Conservation (phyloP, 2,113 vertebrate species). For the Tragelaphus strepsiceros region DNA sequence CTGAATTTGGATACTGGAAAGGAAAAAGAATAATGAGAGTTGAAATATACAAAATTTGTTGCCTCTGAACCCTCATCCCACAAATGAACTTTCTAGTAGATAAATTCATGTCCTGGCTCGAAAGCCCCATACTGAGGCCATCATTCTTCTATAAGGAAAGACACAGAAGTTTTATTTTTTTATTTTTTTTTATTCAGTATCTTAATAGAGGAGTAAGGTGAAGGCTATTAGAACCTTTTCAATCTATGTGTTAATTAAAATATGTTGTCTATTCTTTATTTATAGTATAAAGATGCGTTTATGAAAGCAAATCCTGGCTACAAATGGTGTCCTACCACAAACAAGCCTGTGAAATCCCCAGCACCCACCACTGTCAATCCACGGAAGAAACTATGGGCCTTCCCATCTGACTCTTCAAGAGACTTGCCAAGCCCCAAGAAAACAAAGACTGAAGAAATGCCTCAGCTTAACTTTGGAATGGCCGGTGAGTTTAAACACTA, state of each 20-base stretch:
- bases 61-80: background rate
- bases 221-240: background rate
- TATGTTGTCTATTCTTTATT: constrained; percentile 60
- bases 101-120: background rate
- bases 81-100: background rate
- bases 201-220: background rate
- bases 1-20: background rate
- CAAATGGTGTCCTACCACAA: constrained; percentile 98
- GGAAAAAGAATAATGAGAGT: background rate
- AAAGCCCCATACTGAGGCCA: background rate
- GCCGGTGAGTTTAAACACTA: constrained; percentile 85
- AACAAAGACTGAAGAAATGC: constrained; percentile 89
- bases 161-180: background rate
- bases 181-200: background rate
- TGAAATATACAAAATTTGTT: background rate
- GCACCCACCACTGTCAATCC: constrained; percentile 84
- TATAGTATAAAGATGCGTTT: constrained; percentile 98
- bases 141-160: background rate
- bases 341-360: constrained; percentile 94
- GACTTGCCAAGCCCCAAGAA: constrained; percentile 91
- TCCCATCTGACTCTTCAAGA: constrained; percentile 88
- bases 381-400: constrained; percentile 94
- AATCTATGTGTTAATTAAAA: background rate
- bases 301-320: constrained; percentile 99
- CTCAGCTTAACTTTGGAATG: constrained; percentile 97